Percentiles rank a stretch among this genome's conserved stretches.
phyloP scores from a whole-genome alignment of 2,888 invertebrate genomes.

The Eudemis profundana region DNA sequence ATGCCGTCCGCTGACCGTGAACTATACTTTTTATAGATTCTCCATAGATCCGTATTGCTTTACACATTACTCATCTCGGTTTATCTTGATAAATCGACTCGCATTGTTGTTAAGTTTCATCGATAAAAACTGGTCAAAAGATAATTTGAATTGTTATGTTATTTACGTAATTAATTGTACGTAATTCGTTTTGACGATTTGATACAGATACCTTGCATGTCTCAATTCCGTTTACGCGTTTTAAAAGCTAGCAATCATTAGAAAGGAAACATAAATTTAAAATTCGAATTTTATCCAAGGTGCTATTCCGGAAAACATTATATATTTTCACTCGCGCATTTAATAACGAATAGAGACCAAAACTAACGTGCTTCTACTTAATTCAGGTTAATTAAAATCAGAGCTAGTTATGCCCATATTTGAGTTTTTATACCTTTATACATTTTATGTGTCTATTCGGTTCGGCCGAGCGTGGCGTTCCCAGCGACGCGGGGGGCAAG shows the following conservation, averaged over 20 bases:
- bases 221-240: conserved; percentile 26
- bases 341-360: conserved; percentile 66
- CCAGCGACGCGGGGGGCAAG: conserved; percentile 47
- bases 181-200: conserved; percentile 29
- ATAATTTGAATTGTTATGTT: conserved; percentile 51
- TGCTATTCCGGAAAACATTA: conserved; percentile 50
- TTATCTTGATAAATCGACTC: conserved; percentile 57
- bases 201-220: conserved; percentile 34
- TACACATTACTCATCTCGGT: conserved; percentile 64
- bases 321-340: conserved; percentile 53
- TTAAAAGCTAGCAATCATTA: conserved; percentile 17
- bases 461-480: conserved; percentile 50
- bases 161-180: conserved; percentile 43
- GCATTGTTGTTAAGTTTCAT: conserved; percentile 44
- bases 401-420: conserved; percentile 59
- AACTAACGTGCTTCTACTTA: conserved; percentile 64
- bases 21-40: conserved; percentile 76
- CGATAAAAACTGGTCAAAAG: conserved; percentile 48
- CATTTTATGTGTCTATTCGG: conserved; percentile 44
- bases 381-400: conserved; percentile 78
- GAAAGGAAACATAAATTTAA: conserved; percentile 28
- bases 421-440: conserved; percentile 53
- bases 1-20: conserved; percentile 64
- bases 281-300: conserved; percentile 41
- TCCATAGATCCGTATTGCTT: conserved; percentile 72